Conservation (phyloP, 1,140 invertebrate species). For the Lineus longissimus region DNA sequence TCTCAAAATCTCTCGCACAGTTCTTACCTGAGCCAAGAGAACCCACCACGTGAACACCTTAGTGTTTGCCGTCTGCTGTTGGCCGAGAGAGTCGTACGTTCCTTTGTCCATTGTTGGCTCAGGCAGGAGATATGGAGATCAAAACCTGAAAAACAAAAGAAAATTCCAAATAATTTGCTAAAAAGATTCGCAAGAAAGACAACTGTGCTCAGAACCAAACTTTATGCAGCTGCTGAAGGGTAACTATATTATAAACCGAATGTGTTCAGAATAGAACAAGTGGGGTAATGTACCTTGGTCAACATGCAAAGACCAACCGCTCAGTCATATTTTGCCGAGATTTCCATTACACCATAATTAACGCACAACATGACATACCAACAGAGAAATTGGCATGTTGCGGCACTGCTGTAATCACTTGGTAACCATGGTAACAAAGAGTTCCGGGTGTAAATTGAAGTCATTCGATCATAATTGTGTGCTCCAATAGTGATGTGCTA, state of each 20-base stretch:
- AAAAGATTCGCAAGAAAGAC: neutral
- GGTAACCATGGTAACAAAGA: too few species aligned
- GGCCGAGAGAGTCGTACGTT: constrained; percentile 13
- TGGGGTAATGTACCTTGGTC: too few species aligned
- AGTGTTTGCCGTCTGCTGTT: constrained; percentile 25
- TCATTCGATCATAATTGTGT: too few species aligned
- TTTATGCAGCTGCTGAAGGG: too few species aligned
- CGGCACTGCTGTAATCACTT: too few species aligned
- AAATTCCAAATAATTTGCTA: neutral
- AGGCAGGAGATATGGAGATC: neutral
- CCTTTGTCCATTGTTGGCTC: constrained; percentile 19
- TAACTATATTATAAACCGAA: too few species aligned
- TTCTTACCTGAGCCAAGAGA: constrained; percentile 33
- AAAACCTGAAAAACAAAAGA: neutral
- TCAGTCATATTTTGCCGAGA: neutral
- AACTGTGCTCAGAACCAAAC: neutral
- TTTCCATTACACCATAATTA: neutral
- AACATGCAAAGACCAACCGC: neutral
- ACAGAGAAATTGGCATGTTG: too few species aligned
- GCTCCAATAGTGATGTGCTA: too few species aligned
- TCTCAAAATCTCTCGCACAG: too few species aligned
- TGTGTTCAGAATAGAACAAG: too few species aligned
- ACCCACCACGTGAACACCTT: constrained; percentile 40
- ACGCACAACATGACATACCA: neutral
- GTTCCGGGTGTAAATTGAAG: too few species aligned